A percentile compares a stretch with the other conserved stretches of the same genome.
phyloP scores from a whole-genome alignment of 2,888 invertebrate species.

The Xestoiulus laeticollis region DNA sequence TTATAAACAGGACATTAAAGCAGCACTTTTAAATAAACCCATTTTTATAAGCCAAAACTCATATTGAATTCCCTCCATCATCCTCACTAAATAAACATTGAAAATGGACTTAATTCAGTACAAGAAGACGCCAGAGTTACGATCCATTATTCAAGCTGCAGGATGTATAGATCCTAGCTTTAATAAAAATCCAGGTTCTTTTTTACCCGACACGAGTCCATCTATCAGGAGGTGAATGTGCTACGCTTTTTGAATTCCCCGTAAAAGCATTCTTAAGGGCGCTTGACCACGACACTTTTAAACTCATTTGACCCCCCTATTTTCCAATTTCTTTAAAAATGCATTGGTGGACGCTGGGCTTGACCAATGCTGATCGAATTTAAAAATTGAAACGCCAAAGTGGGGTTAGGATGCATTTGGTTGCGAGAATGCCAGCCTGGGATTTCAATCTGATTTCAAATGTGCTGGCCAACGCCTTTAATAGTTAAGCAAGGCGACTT shows the following conservation, averaged over 20 bases:
- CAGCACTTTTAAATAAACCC: background rate
- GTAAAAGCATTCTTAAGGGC: background rate
- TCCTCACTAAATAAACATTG: background rate
- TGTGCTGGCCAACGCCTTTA: slow-evolving; percentile 1
- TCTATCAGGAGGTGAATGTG: background rate
- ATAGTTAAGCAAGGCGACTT: background rate
- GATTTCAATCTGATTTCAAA: background rate
- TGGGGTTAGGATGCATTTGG: background rate
- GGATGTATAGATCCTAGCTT: background rate
- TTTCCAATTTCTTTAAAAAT: background rate
- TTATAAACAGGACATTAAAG: background rate
- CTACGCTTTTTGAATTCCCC: background rate
- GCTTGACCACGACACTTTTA: background rate
- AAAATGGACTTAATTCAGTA: background rate
- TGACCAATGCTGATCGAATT: background rate
- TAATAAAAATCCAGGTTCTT: background rate
- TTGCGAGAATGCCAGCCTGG: background rate
- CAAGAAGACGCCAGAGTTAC: background rate
- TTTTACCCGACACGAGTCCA: background rate
- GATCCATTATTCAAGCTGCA: background rate
- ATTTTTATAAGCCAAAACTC: background rate
- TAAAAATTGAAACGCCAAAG: slow-evolving; percentile 12
- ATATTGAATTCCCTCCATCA: background rate
- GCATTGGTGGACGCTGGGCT: background rate
- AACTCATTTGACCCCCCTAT: background rate